Evolutionary conservation across 2,113 vertebrate genomes (phyloP), one percentile per base, ranked within the genome.

Genomic region (Loxodonta africana): DNA sequence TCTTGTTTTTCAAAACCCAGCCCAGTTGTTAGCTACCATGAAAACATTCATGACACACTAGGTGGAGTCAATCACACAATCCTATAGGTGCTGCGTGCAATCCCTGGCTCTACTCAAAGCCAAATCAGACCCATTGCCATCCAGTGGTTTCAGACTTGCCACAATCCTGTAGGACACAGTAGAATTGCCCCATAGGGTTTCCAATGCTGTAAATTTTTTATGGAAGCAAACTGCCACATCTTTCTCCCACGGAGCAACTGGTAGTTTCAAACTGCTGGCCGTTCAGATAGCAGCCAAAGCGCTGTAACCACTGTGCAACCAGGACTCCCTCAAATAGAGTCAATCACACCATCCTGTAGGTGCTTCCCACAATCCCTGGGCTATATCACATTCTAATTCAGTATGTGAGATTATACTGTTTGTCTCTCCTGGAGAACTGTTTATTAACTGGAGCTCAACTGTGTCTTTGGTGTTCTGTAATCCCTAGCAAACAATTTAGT

Each of bases 31-130:
- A 1, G 2, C 23, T 78, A 81, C 15, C 3, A 53, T 1, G 1
- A 15, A 84, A 83, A 88, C 6, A 25, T 73, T 18, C 12, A 5
- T 2, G 26, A 30, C 0, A 30, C 8, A 87, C 5, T 5, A 86
- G 33, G 21, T 15, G 48, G 26, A 37, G 3, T 65, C 41, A 17
- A 73, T 67, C n/a, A 11, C 8, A 15, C 0, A 3, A 0, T n/a
- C 23, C 2, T 48, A 0, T 2, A 28, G 21, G 8, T 6, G 2
- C 15, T 44, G 4, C 48, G 8, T 21, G 60, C 3, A 6, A 0
- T 48, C 14, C 20, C 10, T 25, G 8, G 41, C 8, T 1, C 53
- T 17, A 57, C 15, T 14, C 53, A 9, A 57, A 57, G 15, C 15
- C 53, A 57, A 57, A 57, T 14, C 53, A 9, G 15, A 57, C 15